phyloP scores from a whole-genome alignment of 2,888 invertebrate genomes.

The Catocala sponsa region DNA sequence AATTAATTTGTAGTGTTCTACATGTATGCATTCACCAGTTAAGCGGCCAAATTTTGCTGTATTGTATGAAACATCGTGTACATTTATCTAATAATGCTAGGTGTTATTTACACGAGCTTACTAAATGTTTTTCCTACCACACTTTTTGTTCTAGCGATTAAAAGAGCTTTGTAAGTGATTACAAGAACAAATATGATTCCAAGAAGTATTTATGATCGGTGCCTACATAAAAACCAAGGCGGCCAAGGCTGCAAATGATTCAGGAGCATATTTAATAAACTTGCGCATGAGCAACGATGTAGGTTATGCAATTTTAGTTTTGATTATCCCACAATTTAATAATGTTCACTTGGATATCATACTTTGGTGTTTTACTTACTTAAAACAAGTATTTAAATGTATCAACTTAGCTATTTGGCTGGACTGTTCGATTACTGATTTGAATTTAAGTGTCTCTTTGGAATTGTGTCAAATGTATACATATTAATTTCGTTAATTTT shows the following conservation, averaged over 20 bases:
- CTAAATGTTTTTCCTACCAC: background rate
- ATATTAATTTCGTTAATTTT: conserved; percentile 9
- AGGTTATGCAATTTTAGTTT: conserved; percentile 24
- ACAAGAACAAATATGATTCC: conserved; percentile 19
- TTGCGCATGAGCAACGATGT: conserved; percentile 14
- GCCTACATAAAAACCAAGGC: conserved; percentile 42
- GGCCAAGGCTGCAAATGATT: conserved; percentile 48
- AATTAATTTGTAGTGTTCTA: too few relatives aligned
- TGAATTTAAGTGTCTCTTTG: conserved; percentile 10
- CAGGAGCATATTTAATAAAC: conserved; percentile 40
- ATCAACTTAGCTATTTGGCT: conserved; percentile 16
- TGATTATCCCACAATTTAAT: conserved; percentile 15
- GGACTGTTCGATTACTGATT: conserved; percentile 19
- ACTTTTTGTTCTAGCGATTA: background rate
- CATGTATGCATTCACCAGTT: too few relatives aligned
- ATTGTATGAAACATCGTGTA: too few relatives aligned
- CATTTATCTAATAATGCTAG: too few relatives aligned
- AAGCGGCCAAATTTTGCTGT: too few relatives aligned
- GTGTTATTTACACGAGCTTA: too few relatives aligned
- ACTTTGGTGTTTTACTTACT: conserved; percentile 4
- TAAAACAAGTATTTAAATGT: conserved; percentile 36
- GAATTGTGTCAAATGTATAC: conserved; percentile 16
- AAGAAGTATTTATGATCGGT: conserved; percentile 31
- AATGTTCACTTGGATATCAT: background rate
- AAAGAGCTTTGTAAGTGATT: background rate